Conservation (phyloP, 1,140 invertebrate genomes). For the Yoshiicerus persimilis region DNA sequence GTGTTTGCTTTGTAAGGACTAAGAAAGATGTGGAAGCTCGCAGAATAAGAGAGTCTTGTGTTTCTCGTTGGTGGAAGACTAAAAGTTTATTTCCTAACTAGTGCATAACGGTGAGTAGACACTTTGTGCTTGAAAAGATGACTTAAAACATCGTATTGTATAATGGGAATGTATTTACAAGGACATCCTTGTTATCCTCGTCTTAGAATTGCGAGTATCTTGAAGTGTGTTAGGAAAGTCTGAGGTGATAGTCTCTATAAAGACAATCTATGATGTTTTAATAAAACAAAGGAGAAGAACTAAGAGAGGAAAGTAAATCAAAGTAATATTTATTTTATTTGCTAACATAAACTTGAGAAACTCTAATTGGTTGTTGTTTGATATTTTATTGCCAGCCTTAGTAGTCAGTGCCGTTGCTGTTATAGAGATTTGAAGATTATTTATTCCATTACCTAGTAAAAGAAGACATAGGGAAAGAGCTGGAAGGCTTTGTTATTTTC, state of each 20-base stretch:
- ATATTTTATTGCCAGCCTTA: background rate
- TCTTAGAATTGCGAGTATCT: background rate
- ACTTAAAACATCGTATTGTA: background rate
- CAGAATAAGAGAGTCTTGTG: background rate
- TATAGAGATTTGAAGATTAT: background rate
- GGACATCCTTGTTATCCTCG: background rate
- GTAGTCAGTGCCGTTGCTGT: background rate
- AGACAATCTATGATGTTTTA: background rate
- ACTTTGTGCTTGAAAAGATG: background rate
- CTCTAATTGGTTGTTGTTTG: background rate
- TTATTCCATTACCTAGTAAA: background rate
- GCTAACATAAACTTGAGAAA: background rate
- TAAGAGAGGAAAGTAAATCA: background rate
- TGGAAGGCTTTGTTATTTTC: background rate
- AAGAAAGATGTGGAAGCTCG: too few relatives aligned
- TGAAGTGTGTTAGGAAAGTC: too few relatives aligned
- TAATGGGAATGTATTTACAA: background rate
- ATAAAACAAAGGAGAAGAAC: background rate
- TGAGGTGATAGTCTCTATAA: background rate
- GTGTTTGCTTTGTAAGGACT: too few relatives aligned
- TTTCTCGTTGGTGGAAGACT: background rate
- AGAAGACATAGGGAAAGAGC: background rate
- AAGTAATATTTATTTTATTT: background rate
- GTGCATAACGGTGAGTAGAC: background rate
- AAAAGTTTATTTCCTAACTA: background rate